Evolutionary conservation across 2,888 invertebrate species (phyloP), one percentile per base, ranked within the genome.

Genomic region (Apodemia mormo): DNA sequence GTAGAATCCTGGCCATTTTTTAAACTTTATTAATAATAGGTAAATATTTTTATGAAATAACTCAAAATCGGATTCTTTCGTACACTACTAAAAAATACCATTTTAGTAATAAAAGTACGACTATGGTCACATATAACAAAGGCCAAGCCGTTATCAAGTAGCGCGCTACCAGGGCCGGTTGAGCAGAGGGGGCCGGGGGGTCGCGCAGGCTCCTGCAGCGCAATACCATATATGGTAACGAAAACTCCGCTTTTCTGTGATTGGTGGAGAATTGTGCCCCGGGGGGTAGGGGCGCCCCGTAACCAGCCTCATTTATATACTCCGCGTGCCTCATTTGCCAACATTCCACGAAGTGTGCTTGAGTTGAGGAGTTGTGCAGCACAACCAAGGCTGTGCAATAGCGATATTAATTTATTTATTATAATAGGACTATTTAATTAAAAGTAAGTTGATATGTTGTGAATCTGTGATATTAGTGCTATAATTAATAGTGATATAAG

Each of bases 161-260:
- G 80, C 78, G 80, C 81, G 84, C 82, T 78, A 78, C 80, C 79
- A 77, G 73, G 76, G 73, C 68, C 77, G 80, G 80, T 80, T 78
- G 78, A 71, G 77, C 76, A 74, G 70, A 82, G 75, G 82, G 76
- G 82, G 81, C 75, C 78, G 74, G 81, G 84, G 85, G 85, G 81
- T 80, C 79, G 85, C 90, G 93, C 91, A 79, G 78, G 78, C 79
- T 79, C 80, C 93, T 92, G 94, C 94, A 94, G 94, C 94, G 89
- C 91, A 94, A 94, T 94, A 92, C 95, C 95, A 94, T 95, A 95
- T 95, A 95, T 95, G 95, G 95, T 94, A 94, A 95, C 94, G 95
- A 82, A 83, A 82, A 80, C 78, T 78, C 80, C 78, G 78, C 81
- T 88, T 86, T 86, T 85, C 86, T 89, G 87, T 85, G 89, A 90